Evolutionary conservation across 2,797 vertebrate species (phyloP), one percentile per base, ranked within the genome.

Genomic region (Taeniopygia guttata): DNA sequence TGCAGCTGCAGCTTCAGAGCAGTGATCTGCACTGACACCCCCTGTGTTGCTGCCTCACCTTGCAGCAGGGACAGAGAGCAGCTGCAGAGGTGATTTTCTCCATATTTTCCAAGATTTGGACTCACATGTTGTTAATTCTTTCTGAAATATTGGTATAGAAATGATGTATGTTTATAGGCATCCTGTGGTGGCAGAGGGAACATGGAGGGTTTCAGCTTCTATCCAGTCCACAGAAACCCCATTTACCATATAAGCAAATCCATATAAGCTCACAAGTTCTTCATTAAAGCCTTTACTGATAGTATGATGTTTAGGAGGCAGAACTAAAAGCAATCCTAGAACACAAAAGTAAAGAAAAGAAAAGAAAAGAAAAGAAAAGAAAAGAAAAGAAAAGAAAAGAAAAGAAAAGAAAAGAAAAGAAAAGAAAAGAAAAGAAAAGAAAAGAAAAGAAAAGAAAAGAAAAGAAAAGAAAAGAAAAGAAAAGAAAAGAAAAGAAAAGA

Each of bases 131-230:
- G 2, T 15, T 34, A 67, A 42, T 5, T 20, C 0, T 62, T 67
- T 58, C 9, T 21, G 26, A 69, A 60, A 38, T 18, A 29, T 1
- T 46, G 23, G 1, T 4, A 11, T 27, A 32, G 64, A 75, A 20
- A 27, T 0, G 0, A 10, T 45, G 7, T 2, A 26, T 20, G 5
- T 5, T 10, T 67, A 4, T 11, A 67, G 7, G 10, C 2, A 9
- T 29, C 29, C 32, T 29, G 3, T 0, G 1, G 9, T 36, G 25
- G 21, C 46, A 62, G 14, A 77, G 11, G 15, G 17, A 49, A 18
- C 3, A 5, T 2, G 11, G 17, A 74, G 5, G 3, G 4, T 27
- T 84, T 84, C 30, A 32, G 11, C 13, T 59, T 58, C 22, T 7
- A 74, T 51, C 5, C n/a, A 62, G 34, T 10, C 34, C 26, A 13